Base-by-base conservation (phyloP, 2,888 invertebrate genomes). In the Homarus gammarus region DNA sequence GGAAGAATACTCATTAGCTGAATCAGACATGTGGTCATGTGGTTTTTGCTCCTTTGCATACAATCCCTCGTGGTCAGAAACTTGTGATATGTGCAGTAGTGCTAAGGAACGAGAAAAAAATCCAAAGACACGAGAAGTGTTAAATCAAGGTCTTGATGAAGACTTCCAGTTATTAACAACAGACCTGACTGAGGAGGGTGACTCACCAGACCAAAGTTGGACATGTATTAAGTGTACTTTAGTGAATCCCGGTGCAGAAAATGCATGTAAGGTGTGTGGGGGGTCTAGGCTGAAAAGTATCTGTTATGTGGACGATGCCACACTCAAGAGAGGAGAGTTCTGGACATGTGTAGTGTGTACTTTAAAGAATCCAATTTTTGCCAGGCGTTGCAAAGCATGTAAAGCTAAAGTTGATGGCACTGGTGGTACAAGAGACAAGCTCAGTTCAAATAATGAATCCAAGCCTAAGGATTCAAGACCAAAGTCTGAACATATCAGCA, bases 301-400 rank as follows among this genome's bases (percentile, higher is more conserved):
- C 61, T 88, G 90, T 68, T 87, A 90, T 27, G 89, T 90, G 6
- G 89, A 92, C 61, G 90, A 89, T 36, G 89, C 89, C n/a, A 92
- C 92, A 40, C 72, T 92, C 12, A 92, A 92, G 89, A 68, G 86
- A 75, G 92, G 92, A 6, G 92, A 92, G 81, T 92, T 86, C 79
- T 97, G 97, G 97, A 96, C 96, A 0, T 98, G 98, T 93, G 95
- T 95, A 56, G 96, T 96, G 68, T 97, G 97, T 93, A 98, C 98
- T 0, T 94, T 98, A 75, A 92, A 93, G 81, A 93, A 93, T 92
- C 92, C 92, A 1, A 90, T 91, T 12, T 86, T 90, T 51, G 89
- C 91, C 8, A 77, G 91, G 1, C 92, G 92, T 75, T 93, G 93
- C 90, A 90, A 92, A 70, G 93, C 93, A 64, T 93, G 93, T 88